phyloP scores from a whole-genome alignment of 2,888 invertebrate species.

The Sthenelais limicola region DNA sequence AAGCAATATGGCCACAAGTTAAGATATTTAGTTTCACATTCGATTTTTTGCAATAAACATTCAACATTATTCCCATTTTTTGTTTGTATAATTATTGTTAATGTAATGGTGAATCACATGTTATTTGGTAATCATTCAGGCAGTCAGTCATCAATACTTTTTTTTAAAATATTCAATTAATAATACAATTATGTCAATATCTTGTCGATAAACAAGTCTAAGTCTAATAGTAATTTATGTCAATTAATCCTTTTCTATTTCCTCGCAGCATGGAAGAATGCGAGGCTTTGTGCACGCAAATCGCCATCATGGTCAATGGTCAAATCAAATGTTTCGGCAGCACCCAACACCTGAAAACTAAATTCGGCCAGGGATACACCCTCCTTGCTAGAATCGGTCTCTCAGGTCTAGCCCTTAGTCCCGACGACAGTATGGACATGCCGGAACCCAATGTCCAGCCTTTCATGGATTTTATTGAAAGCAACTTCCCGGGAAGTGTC shows the following conservation, averaged over 20 bases:
- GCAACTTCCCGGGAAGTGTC: slow-evolving; percentile 76
- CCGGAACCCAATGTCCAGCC: slow-evolving; percentile 28
- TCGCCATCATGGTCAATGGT: slow-evolving; percentile 84
- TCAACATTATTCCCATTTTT: too few species aligned
- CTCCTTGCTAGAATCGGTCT: slow-evolving; percentile 62
- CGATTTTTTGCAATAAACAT: too few species aligned
- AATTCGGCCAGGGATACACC: slow-evolving; percentile 80
- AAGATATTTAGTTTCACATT: too few species aligned
- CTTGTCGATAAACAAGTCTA: too few species aligned
- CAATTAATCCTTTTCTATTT: slow-evolving; percentile 1
- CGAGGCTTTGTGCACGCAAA: slow-evolving; percentile 82
- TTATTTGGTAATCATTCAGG: too few species aligned
- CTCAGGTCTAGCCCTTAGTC: slow-evolving; percentile 17
- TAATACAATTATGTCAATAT: too few species aligned
- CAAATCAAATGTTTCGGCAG: slow-evolving; percentile 81
- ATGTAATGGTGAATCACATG: too few species aligned
- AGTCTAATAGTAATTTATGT: too few species aligned
- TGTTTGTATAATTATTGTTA: too few species aligned
- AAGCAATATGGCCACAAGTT: too few species aligned
- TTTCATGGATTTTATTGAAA: slow-evolving; percentile 69
- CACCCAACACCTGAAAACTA: slow-evolving; percentile 80
- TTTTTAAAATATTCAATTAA: too few species aligned
- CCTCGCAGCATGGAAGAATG: slow-evolving; percentile 82
- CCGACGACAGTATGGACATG: slow-evolving; percentile 8
- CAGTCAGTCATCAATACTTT: too few species aligned